Conservation (phyloP, 64 coral and sea anemone genomes). For the Pocillopora verrucosa region DNA sequence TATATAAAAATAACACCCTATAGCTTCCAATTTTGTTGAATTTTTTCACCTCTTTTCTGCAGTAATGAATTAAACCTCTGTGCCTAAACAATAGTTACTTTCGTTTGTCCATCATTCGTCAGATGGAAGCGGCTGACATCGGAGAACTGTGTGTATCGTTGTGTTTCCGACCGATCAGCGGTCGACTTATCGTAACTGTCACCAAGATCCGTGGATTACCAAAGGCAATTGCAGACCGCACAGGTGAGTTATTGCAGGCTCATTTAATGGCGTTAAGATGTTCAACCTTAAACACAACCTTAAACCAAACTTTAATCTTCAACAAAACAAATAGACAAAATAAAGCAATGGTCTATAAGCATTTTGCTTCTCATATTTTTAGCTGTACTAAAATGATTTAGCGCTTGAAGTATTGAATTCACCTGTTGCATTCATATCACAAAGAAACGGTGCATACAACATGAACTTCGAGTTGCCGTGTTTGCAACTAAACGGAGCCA, state of each 20-base stretch:
- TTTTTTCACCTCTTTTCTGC: background rate
- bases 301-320: background rate
- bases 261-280: background rate
- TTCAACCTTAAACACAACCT: background rate
- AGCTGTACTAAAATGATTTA: too few species aligned
- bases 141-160: slow-evolving; percentile 87
- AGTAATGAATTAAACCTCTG: background rate
- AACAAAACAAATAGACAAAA: background rate
- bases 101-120: background rate
- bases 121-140: slow-evolving; percentile 64
- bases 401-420: too few species aligned
- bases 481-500: background rate
- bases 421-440: too few species aligned
- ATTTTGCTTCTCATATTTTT: too few species aligned
- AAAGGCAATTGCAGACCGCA: slow-evolving; percentile 71
- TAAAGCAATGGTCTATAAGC: too few species aligned
- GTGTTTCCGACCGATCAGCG: slow-evolving; percentile 99
- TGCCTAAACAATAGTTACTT: background rate
- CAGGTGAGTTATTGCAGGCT: slow-evolving; percentile 44
- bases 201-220: slow-evolving; percentile 79
- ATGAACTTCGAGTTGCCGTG: background rate
- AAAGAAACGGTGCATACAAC: background rate
- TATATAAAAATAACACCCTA: too few species aligned
- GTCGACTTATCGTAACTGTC: slow-evolving; percentile 91
- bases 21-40: too few species aligned